phyloP scores from a whole-genome alignment of 2,888 invertebrate species.

The Tubulanus polymorphus region DNA sequence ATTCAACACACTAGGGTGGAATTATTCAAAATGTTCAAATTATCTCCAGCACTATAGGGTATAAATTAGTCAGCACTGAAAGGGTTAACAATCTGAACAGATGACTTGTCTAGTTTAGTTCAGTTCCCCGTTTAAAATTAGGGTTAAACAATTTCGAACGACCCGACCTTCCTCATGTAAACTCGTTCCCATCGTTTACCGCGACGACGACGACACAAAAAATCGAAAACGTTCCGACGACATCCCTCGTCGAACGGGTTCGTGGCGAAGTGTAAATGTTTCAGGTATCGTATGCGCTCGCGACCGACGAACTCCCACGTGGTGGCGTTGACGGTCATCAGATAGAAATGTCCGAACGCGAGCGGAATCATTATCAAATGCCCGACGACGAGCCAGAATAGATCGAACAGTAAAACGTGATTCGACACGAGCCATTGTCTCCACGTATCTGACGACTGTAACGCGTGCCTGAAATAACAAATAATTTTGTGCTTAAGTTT shows the following conservation, averaged over 20 bases:
- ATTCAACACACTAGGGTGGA: no score
- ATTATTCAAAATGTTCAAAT: no score
- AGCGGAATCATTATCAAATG: conserved; percentile 40
- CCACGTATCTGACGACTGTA: conserved; percentile 29
- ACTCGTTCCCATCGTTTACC: neutral
- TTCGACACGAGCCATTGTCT: conserved; percentile 40
- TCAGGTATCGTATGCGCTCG: conserved; percentile 51
- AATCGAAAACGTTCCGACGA: conserved; percentile 36
- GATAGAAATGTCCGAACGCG: conserved; percentile 45
- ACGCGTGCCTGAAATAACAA: conserved; percentile 32
- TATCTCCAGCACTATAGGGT: no score
- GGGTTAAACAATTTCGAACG: no score
- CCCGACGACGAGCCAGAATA: conserved; percentile 37
- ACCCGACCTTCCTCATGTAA: neutral
- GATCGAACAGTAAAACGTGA: conserved; percentile 34
- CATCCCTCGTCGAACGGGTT: conserved; percentile 53
- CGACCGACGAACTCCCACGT: conserved; percentile 52
- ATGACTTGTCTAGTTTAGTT: no score
- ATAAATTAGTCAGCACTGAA: no score
- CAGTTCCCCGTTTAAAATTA: no score
- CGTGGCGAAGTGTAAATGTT: conserved; percentile 40
- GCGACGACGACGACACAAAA: conserved; percentile 24
- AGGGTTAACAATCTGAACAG: no score
- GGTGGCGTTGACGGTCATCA: conserved; percentile 45
- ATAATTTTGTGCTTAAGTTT: no score